These are phyloP conservation scores for Melanchra persicariae DNA, from an alignment of 2,888 invertebrate species.

Conservation along the genomic window DNA sequence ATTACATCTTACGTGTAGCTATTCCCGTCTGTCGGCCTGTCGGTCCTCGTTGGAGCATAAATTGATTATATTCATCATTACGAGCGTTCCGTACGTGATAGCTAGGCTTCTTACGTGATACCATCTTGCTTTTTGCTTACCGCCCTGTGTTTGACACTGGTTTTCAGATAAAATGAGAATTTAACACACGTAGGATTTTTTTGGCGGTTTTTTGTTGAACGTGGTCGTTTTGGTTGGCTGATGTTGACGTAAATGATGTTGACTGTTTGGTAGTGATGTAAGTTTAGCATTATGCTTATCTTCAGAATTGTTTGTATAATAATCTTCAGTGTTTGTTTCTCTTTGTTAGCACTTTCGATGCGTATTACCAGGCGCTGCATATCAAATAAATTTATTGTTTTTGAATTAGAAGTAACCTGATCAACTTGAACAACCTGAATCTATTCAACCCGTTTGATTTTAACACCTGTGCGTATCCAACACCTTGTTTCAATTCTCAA, in stretches of 20 bases:
- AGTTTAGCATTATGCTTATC: background rate
- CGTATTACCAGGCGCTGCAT: background rate
- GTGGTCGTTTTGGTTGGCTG: constrained; percentile 23
- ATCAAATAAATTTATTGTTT: constrained; percentile 30
- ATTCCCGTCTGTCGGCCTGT: constrained; percentile 55
- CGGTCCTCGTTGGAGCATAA: constrained; percentile 53
- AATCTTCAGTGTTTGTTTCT: background rate
- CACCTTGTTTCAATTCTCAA: constrained; percentile 47
- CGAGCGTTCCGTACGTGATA: constrained; percentile 55
- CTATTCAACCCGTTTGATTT: constrained; percentile 50
- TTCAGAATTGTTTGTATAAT: background rate
- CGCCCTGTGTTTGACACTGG: constrained; percentile 67
- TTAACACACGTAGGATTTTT: constrained; percentile 10
- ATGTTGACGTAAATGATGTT: constrained; percentile 18
- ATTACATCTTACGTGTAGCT: constrained; percentile 59
- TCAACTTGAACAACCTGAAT: constrained; percentile 59
- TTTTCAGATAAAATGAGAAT: constrained; percentile 40
- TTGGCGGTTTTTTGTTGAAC: constrained; percentile 23
- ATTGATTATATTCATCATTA: constrained; percentile 67
- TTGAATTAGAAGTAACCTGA: constrained; percentile 39
- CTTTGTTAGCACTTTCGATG: constrained; percentile 10
- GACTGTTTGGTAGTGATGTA: constrained; percentile 11
- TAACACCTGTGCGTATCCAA: constrained; percentile 55
- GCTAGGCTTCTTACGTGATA: constrained; percentile 61
- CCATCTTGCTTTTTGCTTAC: constrained; percentile 59